phyloP scores from a whole-genome alignment of 2,888 invertebrate genomes.

The Orthonevra nobilis region DNA sequence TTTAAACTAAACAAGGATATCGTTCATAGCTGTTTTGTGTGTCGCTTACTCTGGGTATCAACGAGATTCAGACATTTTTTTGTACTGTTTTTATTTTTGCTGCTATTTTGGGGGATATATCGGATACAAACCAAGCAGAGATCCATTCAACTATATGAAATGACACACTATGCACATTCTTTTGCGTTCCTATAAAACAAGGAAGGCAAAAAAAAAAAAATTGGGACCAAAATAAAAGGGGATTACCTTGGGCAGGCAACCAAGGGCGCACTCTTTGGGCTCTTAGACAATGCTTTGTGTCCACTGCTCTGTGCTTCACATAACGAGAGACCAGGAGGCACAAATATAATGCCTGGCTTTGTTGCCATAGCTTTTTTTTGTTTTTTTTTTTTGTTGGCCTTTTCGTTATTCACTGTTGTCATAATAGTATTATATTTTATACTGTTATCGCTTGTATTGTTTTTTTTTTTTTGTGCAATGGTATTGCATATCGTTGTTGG shows the following conservation, averaged over 20 bases:
- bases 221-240: constrained; percentile 46
- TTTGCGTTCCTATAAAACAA: constrained; percentile 54
- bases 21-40: constrained; percentile 33
- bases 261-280: constrained; percentile 36
- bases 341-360: constrained; percentile 19
- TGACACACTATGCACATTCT: constrained; percentile 67
- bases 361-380: constrained; percentile 43
- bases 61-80: constrained; percentile 30
- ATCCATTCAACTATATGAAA: constrained; percentile 57
- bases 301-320: constrained; percentile 16
- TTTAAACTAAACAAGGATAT: constrained; percentile 60
- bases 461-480: not conserved
- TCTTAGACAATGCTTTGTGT: constrained; percentile 39
- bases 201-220: constrained; percentile 31
- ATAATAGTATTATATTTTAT: constrained; percentile 46
- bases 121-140: constrained; percentile 45
- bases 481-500: not conserved
- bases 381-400: not conserved
- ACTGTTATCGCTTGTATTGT: constrained; percentile 36
- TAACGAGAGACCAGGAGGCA: not conserved
- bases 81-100: constrained; percentile 14
- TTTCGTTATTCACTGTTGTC: constrained; percentile 32
- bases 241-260: constrained; percentile 57
- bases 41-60: constrained; percentile 26
- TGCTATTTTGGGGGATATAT: constrained; percentile 8